These are phyloP conservation scores for Planococcus citri DNA, from an alignment of 1,140 invertebrate genomes.

Conservation along the genomic window DNA sequence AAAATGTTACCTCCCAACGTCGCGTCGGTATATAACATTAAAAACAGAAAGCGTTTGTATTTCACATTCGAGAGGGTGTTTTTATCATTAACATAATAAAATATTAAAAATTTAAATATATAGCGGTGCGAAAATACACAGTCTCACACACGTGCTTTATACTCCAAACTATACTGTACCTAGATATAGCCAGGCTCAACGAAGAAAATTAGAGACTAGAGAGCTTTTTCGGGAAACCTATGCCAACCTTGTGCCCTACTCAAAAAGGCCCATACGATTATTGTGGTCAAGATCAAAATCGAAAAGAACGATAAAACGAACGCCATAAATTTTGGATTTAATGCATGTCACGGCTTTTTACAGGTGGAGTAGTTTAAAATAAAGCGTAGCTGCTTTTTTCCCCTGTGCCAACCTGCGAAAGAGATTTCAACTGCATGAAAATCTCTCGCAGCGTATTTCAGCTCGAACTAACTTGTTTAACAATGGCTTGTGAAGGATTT, in stretches of 20 bases:
- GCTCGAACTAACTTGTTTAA: background rate
- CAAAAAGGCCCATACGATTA: background rate
- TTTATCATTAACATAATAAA: slow-evolving; percentile 8
- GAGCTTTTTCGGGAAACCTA: too few relatives aligned
- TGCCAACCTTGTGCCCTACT: too few relatives aligned
- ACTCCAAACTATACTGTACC: background rate
- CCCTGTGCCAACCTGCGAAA: background rate
- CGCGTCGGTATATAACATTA: background rate
- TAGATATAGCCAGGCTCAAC: too few relatives aligned
- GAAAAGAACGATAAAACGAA: background rate
- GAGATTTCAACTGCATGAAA: background rate
- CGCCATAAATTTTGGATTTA: background rate
- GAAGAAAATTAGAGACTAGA: too few relatives aligned
- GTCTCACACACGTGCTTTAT: background rate
- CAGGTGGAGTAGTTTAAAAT: slow-evolving; percentile 1
- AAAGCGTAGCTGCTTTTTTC: background rate
- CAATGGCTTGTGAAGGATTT: background rate
- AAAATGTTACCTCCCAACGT: slow-evolving; percentile 1
- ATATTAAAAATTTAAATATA: slow-evolving; percentile 9
- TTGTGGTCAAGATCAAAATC: background rate
- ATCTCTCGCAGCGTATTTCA: background rate
- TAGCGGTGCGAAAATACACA: background rate
- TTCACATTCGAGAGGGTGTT: background rate
- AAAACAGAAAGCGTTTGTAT: background rate
- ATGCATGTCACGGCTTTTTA: background rate